These are phyloP conservation scores for Drosophila tsacasi DNA, from an alignment of 1,140 invertebrate species.

Conservation along the genomic window DNA sequence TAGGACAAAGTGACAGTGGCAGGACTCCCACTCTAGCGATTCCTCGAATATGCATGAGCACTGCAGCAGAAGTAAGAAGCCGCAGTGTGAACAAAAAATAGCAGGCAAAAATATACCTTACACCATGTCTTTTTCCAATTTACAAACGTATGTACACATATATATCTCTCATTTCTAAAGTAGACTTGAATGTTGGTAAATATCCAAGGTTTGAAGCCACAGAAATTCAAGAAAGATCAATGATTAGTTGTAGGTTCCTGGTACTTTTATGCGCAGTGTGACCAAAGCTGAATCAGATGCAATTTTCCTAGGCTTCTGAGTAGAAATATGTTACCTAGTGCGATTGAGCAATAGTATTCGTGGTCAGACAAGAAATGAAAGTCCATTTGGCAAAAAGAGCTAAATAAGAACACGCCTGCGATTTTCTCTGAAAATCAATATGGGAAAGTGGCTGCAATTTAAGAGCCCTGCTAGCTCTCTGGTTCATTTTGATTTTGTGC, in stretches of 20 bases:
- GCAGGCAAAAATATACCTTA: constrained; percentile 1
- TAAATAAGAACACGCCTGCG: background rate
- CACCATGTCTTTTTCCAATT: background rate
- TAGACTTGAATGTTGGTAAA: background rate
- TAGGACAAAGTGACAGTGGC: constrained; percentile 48
- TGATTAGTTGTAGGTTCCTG: no score
- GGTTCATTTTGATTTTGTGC: constrained; percentile 28
- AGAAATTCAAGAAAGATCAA: no score
- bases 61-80: constrained; percentile 3
- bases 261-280: background rate
- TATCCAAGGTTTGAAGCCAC: background rate
- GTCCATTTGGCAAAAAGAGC: background rate
- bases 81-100: background rate
- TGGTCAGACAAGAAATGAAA: background rate
- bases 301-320: no score
- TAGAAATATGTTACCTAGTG: background rate
- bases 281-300: background rate
- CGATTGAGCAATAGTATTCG: background rate
- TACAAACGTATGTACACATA: background rate
- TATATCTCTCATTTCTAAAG: background rate
- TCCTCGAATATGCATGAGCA: constrained; percentile 33
- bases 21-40: background rate
- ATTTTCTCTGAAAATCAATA: constrained; percentile 18
- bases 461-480: background rate
- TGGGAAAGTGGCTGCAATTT: constrained; percentile 25